phyloP scores from a whole-genome alignment of 2,888 invertebrate species.

The Acronicta alni region DNA sequence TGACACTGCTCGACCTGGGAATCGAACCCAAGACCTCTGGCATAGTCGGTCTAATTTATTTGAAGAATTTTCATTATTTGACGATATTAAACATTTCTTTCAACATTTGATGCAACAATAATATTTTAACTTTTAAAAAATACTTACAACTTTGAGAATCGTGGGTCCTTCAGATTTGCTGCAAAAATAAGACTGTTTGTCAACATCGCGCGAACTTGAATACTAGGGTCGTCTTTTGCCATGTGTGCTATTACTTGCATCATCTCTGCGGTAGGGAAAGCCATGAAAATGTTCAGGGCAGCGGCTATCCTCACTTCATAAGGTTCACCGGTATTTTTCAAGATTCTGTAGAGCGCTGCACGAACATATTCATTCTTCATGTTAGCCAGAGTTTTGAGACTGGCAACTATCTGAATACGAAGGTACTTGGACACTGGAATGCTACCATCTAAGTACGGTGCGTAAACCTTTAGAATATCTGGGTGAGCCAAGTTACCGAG shows the following conservation, averaged over 20 bases:
- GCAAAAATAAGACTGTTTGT: conserved; percentile 89
- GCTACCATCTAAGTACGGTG: conserved; percentile 91
- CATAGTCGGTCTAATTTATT: too few species aligned
- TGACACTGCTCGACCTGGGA: too few species aligned
- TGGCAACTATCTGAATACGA: conserved; percentile 90
- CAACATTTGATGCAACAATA: too few species aligned
- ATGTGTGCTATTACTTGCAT: conserved; percentile 92
- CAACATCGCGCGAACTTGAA: conserved; percentile 91
- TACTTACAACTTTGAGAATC: conserved; percentile 85
- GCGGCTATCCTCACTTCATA: conserved; percentile 91
- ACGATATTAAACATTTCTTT: too few species aligned
- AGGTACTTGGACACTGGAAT: conserved; percentile 89
- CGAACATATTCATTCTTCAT: conserved; percentile 86
- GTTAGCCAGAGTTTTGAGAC: conserved; percentile 85
- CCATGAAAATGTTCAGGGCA: conserved; percentile 89
- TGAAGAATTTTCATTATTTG: too few species aligned
- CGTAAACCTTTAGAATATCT: conserved; percentile 89
- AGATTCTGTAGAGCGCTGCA: conserved; percentile 90
- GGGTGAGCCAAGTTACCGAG: conserved; percentile 91
- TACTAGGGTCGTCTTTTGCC: conserved; percentile 90
- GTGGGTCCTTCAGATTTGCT: conserved; percentile 82
- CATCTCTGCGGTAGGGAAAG: conserved; percentile 90
- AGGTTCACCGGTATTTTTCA: conserved; percentile 90
- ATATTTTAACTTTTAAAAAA: conserved; percentile 7
- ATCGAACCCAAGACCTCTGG: too few species aligned